Evolutionary conservation across 2,113 vertebrate species (phyloP).

Genomic region (Anser cygnoides): DNA sequence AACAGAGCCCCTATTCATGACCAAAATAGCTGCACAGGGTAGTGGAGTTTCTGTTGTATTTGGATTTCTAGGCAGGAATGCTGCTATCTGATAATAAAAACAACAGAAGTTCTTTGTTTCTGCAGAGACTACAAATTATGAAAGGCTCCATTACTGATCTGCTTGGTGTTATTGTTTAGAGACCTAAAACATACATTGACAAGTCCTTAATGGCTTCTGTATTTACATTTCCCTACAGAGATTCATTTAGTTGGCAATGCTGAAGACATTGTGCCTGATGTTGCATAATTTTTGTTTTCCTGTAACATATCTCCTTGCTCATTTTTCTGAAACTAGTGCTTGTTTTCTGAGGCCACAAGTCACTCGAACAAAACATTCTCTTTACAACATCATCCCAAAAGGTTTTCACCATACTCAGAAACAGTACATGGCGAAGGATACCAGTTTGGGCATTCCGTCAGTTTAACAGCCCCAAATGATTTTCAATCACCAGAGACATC

Average conservation of each 20-base stretch:
- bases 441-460: neutral
- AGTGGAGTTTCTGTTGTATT: conserved; percentile 74
- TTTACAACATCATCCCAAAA: neutral
- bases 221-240: conserved; percentile 64
- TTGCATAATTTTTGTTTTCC: conserved; percentile 67
- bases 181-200: neutral
- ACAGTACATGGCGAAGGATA: neutral
- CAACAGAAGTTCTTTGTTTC: conserved; percentile 53
- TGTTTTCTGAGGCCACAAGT: neutral
- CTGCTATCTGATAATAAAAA: conserved; percentile 35
- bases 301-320: neutral
- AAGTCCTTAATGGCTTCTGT: conserved; percentile 34
- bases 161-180: conserved; percentile 24
- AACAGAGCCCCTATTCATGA: conserved; percentile 71
- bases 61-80: conserved; percentile 60
- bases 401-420: neutral
- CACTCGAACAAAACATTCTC: neutral
- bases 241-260: conserved; percentile 47
- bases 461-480: neutral
- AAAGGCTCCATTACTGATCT: conserved; percentile 1
- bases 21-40: conserved; percentile 67
- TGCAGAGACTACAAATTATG: neutral
- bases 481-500: neutral
- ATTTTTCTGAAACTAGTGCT: conserved; percentile 51
- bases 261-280: conserved; percentile 39